A percentile compares a stretch with the other conserved stretches of the same genome.
phyloP scores from a whole-genome alignment of 2,797 vertebrate species.

The Melanotaenia parkinsoni region DNA sequence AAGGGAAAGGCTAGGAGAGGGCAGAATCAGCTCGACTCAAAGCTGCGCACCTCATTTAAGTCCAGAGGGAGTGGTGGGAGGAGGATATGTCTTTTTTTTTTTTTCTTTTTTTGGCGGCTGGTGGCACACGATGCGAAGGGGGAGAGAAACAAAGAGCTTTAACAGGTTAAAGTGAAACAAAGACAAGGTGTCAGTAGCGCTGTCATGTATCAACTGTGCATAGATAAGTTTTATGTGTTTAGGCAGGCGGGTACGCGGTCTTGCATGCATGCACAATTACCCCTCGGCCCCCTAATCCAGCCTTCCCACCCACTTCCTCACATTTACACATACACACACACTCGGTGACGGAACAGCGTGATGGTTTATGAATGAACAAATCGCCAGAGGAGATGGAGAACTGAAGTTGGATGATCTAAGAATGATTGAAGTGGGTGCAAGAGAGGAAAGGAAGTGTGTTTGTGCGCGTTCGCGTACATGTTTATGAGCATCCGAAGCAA shows the following conservation, averaged over 20 bases:
- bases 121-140: constrained; percentile 27
- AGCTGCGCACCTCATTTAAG: constrained; percentile 43
- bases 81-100: constrained; percentile 30
- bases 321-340: constrained; percentile 26
- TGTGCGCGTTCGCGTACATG: constrained; percentile 8
- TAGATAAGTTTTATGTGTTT: constrained; percentile 70
- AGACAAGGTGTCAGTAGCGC: constrained; percentile 36
- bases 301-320: constrained; percentile 22
- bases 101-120: constrained; percentile 5
- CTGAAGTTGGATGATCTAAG: constrained; percentile 75
- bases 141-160: constrained; percentile 21
- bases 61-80: constrained; percentile 40
- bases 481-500: constrained; percentile 39
- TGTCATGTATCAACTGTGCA: constrained; percentile 51
- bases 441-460: constrained; percentile 47
- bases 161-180: constrained; percentile 44
- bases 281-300: constrained; percentile 39
- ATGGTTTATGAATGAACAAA: constrained; percentile 81
- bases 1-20: constrained; percentile 50
- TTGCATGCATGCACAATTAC: constrained; percentile 70
- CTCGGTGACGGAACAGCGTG: constrained; percentile 46
- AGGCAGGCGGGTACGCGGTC: constrained; percentile 54
- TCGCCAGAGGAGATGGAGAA: constrained; percentile 70
- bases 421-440: constrained; percentile 74
- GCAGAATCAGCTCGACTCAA: constrained; percentile 50